Conservation (phyloP, 92 coral and sea anemone genomes). For the Virgularia gustaviana region DNA sequence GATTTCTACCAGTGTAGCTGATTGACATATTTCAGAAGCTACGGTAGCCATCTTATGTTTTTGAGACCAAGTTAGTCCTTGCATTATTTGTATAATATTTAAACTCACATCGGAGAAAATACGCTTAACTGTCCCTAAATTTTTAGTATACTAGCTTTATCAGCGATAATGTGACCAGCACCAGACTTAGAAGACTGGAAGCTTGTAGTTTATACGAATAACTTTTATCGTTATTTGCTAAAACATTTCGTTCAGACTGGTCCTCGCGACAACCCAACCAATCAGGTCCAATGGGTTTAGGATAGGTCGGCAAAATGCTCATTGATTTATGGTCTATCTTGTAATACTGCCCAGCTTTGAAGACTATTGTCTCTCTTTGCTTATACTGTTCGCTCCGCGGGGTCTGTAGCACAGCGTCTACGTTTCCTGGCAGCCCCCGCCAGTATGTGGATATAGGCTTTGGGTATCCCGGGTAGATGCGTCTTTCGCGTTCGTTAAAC, state of each 20-base stretch:
- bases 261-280: slow-evolving; percentile 27
- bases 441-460: slow-evolving; percentile 42
- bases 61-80: no score
- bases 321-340: slow-evolving; percentile 45
- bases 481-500: slow-evolving; percentile 36
- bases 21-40: no score
- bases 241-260: neutral
- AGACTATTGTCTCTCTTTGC: slow-evolving; percentile 62
- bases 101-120: no score
- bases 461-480: slow-evolving; percentile 57
- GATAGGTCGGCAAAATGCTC: slow-evolving; percentile 26
- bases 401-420: slow-evolving; percentile 63
- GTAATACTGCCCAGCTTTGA: slow-evolving; percentile 60
- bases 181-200: slow-evolving; percentile 36
- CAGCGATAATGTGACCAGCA: slow-evolving; percentile 38
- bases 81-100: no score
- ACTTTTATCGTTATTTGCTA: neutral
- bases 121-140: no score
- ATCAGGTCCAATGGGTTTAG: slow-evolving; percentile 29
- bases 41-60: no score
- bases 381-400: slow-evolving; percentile 58
- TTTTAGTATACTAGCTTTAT: no score
- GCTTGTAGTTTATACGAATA: neutral
- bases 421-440: slow-evolving; percentile 51
- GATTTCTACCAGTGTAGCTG: no score